Evolutionary conservation across 2,888 invertebrate species (phyloP).

Genomic region (Caenorhabditis angaria): DNA sequence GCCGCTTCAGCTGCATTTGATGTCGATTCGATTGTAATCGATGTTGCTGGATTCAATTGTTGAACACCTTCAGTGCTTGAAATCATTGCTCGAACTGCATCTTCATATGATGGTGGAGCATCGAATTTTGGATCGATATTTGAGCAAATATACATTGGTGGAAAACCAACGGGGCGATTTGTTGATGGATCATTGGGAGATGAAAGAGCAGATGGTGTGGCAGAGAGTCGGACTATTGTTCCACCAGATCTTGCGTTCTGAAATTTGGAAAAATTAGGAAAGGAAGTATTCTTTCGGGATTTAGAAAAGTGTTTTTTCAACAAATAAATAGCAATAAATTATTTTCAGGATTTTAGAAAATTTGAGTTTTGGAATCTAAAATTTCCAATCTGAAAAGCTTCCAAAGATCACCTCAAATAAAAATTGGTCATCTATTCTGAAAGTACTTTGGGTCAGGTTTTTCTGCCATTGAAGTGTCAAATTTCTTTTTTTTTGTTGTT

Average conservation of each 20-base stretch:
- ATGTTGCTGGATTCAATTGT: background rate
- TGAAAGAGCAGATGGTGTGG: conserved; percentile 14
- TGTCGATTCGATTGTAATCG: conserved; percentile 8
- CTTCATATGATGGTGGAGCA: conserved; percentile 53
- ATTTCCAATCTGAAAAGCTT: no score
- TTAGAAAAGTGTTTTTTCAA: conserved; percentile 1
- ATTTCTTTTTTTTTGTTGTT: no score
- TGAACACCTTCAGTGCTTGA: background rate
- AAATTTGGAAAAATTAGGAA: background rate
- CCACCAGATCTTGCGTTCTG: background rate
- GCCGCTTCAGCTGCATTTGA: conserved; percentile 11
- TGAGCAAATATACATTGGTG: conserved; percentile 47
- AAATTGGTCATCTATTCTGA: no score
- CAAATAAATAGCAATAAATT: background rate
- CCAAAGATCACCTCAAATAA: no score
- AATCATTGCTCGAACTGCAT: conserved; percentile 42
- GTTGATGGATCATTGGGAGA: conserved; percentile 20
- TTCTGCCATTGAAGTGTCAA: no score
- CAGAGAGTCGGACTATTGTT: conserved; percentile 25
- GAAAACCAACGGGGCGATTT: conserved; percentile 24
- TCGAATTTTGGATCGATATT: conserved; percentile 49
- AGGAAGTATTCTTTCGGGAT: conserved; percentile 20
- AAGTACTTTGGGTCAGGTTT: no score
- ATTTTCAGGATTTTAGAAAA: background rate
- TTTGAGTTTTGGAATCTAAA: background rate